Conservation (phyloP, 2,888 invertebrate genomes). For the Pemphredon lugubris region DNA sequence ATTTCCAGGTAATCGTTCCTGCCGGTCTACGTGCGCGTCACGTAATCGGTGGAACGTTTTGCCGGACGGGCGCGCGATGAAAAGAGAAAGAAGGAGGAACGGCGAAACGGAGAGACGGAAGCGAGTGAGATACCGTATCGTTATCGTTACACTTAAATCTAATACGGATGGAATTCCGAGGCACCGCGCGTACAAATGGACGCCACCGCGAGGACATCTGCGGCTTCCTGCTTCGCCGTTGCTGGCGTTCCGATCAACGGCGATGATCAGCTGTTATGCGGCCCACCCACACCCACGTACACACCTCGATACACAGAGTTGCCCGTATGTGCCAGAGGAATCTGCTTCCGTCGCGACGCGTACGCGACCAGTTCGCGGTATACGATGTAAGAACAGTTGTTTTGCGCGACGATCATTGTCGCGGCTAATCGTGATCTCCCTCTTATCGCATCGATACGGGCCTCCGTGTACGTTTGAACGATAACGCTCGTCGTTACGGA, state of each 20-base stretch:
- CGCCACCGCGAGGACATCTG: constrained; percentile 64
- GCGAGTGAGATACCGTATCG: constrained; percentile 44
- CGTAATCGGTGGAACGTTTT: too few relatives aligned
- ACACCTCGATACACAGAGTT: constrained; percentile 16
- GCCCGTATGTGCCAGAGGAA: constrained; percentile 12
- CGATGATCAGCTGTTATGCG: constrained; percentile 66
- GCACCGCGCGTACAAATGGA: constrained; percentile 68
- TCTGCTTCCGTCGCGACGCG: constrained; percentile 26
- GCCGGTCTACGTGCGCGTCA: too few relatives aligned
- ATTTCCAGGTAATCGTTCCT: too few relatives aligned
- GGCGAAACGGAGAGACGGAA: constrained; percentile 14
- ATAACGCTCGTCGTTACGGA: too few relatives aligned
- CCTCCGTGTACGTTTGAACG: too few relatives aligned
- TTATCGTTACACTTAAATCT: constrained; percentile 70
- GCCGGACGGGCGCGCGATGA: neutral
- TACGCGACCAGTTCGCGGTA: constrained; percentile 31
- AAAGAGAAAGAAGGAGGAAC: neutral
- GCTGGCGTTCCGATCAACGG: constrained; percentile 63
- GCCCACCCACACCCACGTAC: constrained; percentile 55
- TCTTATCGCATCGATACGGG: too few relatives aligned
- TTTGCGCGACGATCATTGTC: constrained; percentile 19
- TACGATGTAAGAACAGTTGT: constrained; percentile 10
- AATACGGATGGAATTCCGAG: constrained; percentile 72
- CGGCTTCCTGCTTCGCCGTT: constrained; percentile 61
- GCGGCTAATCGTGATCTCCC: neutral